Evolutionary conservation across 1,140 invertebrate genomes (phyloP), one percentile per base, ranked within the genome.

Genomic region (Cataglyphis hispanica): DNA sequence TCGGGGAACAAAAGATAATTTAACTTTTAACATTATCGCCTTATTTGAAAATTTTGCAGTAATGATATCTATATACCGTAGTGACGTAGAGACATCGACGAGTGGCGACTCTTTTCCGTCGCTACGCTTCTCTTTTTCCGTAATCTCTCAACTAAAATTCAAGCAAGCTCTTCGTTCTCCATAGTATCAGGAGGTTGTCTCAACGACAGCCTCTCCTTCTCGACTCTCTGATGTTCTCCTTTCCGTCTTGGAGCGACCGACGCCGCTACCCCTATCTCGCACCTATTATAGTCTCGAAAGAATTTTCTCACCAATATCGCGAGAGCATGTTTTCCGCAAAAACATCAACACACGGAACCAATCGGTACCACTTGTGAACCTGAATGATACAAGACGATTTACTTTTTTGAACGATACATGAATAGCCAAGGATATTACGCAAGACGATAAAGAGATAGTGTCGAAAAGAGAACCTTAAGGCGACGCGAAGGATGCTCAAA

Each of bases 391-490:
- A 53, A 43, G 34, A n/a, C 31, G 31, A 25, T n/a, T 11, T 22
- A 72, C 37, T 83, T 72, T 83, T 83, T 31, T 4, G 11, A n/a
- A 50, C 66, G 31, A 16, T 25, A 58, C 34, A 1, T 10, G 78
- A 85, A 80, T 46, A 74, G 4, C 77, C 81, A 63, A 31, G 74
- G 83, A 90, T 69, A 69, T 80, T 69, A 37, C 76, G 53, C 67
- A 78, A 90, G 76, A 83, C 64, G 85, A 89, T 74, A 85, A 90
- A 90, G 91, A 90, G 89, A 88, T 86, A 81, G 81, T 84, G 72
- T 74, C 50, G 76, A 70, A 76, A 83, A 66, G 70, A 84, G 78
- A 80, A 56, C 37, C 50, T 58, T 19, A 88, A 76, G 86, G 81
- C 70, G 69, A 69, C 58, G 74, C 64, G 66, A 27, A 63, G 78